Base-by-base conservation (phyloP, 2,888 invertebrate genomes). In the Spilarctia lutea region DNA sequence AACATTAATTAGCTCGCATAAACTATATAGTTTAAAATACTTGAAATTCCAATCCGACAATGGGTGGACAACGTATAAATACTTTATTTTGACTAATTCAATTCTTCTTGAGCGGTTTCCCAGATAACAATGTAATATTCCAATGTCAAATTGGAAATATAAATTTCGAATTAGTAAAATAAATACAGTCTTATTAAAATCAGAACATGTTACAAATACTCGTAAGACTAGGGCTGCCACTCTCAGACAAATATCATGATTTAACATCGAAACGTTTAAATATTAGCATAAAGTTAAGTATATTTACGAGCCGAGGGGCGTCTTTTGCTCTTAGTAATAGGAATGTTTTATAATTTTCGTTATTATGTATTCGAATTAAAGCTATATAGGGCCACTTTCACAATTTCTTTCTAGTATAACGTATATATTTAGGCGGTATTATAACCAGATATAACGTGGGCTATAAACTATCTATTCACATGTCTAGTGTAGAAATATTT, bases 101-200 rank as follows among this genome's bases (percentile, higher is more conserved):
- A 85, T 83, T 75, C 77, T 76, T 73, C 82, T 85, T 85, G 85
- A 85, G 85, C 85, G 79, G 79, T 79, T 81, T 81, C 66, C 65
- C 71, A 73, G 73, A 84, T 11, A 76, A 81, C 70, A 65, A 79
- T 81, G 79, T 78, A 76, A 71, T 79, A 65, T 75, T 75, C 39
- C 71, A 76, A 72, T 72, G 39, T 71, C 63, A 75, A 69, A 73
- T 65, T 71, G 67, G 74, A 73, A 76, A 67, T 39, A 48, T 45
- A 39, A 73, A 68, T 71, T 80, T 76, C 77, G 77, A 81, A 80
- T 84, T 74, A 78, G 74, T 77, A 83, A 63, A 85, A 82, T 77
- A 84, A 87, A 90, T n/a, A 91, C 94, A 94, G 94, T 94, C 94
- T 94, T 93, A 88, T 91, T 88, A 87, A 76, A 88, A 88, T 89